Evolutionary conservation across 2,113 vertebrate species (phyloP).

Genomic region (Girardinichthys multiradiatus): DNA sequence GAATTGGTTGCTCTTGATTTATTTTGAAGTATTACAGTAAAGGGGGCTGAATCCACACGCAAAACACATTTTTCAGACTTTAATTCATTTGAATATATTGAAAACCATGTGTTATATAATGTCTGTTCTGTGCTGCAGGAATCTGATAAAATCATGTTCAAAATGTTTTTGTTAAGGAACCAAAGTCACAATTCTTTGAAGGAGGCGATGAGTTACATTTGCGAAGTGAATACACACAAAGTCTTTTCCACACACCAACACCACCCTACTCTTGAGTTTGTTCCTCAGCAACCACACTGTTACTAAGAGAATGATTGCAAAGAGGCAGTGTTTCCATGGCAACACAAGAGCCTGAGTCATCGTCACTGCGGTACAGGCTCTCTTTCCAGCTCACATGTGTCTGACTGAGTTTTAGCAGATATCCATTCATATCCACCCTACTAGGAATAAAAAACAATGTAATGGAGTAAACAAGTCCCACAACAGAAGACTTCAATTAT

Average conservation of each 20-base stretch:
- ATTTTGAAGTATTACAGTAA: too few species aligned
- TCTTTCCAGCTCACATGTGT: constrained; percentile 21
- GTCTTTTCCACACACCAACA: constrained; percentile 21
- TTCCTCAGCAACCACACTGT: constrained; percentile 67
- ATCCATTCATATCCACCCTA: constrained; percentile 10
- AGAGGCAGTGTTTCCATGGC: constrained; percentile 74
- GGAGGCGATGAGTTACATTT: constrained; percentile 12
- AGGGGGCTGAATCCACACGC: too few species aligned
- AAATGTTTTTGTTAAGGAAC: neutral
- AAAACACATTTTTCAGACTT: too few species aligned
- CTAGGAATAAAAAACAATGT: neutral
- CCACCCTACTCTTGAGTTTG: constrained; percentile 6
- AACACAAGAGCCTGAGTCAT: constrained; percentile 72
- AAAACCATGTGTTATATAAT: too few species aligned
- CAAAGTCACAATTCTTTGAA: constrained; percentile 25
- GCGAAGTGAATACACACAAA: constrained; percentile 4
- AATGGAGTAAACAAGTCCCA: neutral
- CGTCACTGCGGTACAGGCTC: constrained; percentile 58
- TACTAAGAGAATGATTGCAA: constrained; percentile 75
- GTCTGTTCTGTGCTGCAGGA: neutral
- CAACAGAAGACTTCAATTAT: neutral
- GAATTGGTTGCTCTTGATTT: too few species aligned
- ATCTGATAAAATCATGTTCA: neutral
- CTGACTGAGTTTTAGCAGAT: constrained; percentile 5
- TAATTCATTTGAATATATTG: too few species aligned